phyloP scores from a whole-genome alignment of 1,140 invertebrate genomes.

The Arion vulgaris region DNA sequence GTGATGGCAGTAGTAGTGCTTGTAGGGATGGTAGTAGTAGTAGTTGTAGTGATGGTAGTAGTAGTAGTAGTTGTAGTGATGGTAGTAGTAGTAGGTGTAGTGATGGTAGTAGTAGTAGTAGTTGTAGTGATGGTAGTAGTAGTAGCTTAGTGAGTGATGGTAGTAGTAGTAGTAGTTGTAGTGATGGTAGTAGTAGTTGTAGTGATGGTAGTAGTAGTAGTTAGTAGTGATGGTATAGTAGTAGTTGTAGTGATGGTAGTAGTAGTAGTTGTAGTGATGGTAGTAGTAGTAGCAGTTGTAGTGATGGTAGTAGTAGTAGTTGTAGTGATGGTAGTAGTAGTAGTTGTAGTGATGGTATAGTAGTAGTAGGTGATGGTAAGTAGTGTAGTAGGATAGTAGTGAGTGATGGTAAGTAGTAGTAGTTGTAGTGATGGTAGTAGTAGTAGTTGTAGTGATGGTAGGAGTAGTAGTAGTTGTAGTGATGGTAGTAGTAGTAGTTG shows the following conservation, averaged over 20 bases:
- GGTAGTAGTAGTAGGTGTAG: too few species aligned
- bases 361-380: neutral
- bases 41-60: neutral
- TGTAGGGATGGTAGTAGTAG: neutral
- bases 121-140: conserved; percentile 16
- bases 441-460: too few species aligned
- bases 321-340: neutral
- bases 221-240: conserved; percentile 27
- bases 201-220: conserved; percentile 32
- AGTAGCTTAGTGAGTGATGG: conserved; percentile 25
- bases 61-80: conserved; percentile 25
- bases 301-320: conserved; percentile 2
- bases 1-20: neutral
- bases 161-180: conserved; percentile 35
- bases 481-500: neutral
- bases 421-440: neutral
- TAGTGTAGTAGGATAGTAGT: neutral
- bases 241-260: conserved; percentile 36
- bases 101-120: conserved; percentile 13
- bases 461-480: too few species aligned
- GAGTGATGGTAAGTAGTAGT: neutral
- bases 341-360: neutral
- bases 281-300: conserved; percentile 31
- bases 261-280: conserved; percentile 37
- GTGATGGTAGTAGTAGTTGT: conserved; percentile 35